These are phyloP conservation scores for Seira sanloemensis DNA, from an alignment of 2,888 invertebrate species.

Conservation along the genomic window DNA sequence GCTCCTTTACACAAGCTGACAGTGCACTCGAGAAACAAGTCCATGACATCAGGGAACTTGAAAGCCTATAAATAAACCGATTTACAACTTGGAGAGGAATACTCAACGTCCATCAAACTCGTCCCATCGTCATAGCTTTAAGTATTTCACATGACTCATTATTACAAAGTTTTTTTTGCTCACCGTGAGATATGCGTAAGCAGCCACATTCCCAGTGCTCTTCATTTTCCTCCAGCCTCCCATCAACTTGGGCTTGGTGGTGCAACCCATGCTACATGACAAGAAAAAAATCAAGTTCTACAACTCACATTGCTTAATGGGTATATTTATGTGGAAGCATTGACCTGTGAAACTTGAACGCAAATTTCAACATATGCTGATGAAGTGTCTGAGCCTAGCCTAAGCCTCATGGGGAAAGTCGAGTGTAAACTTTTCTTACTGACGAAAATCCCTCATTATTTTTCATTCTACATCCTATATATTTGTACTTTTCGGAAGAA, in stretches of 20 bases:
- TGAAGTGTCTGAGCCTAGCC: neutral
- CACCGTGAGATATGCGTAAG: slow-evolving; percentile 80
- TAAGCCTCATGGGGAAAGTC: neutral
- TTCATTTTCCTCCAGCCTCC: slow-evolving; percentile 88
- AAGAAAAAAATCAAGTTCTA: neutral
- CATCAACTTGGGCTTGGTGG: slow-evolving; percentile 86
- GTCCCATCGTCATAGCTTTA: too few species aligned
- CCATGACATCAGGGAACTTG: slow-evolving; percentile 91
- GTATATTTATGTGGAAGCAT: neutral
- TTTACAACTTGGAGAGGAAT: too few species aligned
- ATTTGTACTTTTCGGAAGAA: too few species aligned
- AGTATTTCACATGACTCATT: too few species aligned
- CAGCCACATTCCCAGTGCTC: slow-evolving; percentile 85
- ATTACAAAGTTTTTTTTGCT: slow-evolving; percentile 26
- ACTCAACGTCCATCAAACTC: too few species aligned
- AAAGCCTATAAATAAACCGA: slow-evolving; percentile 75
- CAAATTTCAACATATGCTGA: neutral
- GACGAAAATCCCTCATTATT: neutral
- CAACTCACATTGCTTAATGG: neutral
- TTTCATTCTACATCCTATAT: neutral
- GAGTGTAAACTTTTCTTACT: neutral
- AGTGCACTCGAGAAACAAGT: slow-evolving; percentile 87
- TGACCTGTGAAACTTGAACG: neutral
- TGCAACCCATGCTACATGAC: slow-evolving; percentile 81
- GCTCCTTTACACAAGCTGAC: slow-evolving; percentile 88